These are phyloP conservation scores for Spheniscus mendiculus DNA, from an alignment of 2,113 vertebrate genomes.

Conservation along the genomic window DNA sequence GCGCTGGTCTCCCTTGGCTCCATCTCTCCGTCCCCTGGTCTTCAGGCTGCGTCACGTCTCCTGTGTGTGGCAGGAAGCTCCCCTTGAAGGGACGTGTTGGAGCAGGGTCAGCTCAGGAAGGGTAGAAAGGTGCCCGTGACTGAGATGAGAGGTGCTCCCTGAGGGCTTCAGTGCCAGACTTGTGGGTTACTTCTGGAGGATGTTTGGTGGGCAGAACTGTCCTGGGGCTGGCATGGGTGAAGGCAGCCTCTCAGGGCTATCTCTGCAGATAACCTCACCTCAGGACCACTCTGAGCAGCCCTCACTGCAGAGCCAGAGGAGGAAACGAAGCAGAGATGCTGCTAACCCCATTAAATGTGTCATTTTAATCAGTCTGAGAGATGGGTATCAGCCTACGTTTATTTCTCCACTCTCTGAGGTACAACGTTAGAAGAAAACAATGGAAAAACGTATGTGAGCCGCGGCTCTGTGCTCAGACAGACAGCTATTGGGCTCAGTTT, in stretches of 20 bases:
- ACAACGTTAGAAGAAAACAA: not conserved
- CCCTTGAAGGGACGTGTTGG: not conserved
- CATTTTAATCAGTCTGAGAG: not conserved
- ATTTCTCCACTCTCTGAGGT: not conserved
- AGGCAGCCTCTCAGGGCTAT: not conserved
- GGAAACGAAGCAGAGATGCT: not conserved
- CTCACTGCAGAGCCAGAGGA: not conserved
- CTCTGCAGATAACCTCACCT: not conserved
- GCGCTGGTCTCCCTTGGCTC: not conserved
- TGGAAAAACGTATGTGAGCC: not conserved
- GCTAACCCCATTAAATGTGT: not conserved
- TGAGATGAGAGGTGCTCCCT: not conserved
- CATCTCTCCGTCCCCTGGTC: not conserved
- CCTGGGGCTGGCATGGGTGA: not conserved
- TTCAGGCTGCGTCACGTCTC: rapidly evolving
- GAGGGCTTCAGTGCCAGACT: not conserved
- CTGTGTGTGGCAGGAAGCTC: not conserved
- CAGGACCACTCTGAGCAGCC: not conserved
- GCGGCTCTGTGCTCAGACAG: not conserved
- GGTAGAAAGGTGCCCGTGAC: not conserved
- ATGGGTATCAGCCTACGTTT: not conserved
- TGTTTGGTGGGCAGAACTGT: not conserved
- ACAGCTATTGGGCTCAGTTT: not conserved
- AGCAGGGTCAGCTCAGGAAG: not conserved
- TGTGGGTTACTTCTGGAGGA: not conserved